Conservation (phyloP, 2,888 invertebrate genomes). For the Diarsia mendica region DNA sequence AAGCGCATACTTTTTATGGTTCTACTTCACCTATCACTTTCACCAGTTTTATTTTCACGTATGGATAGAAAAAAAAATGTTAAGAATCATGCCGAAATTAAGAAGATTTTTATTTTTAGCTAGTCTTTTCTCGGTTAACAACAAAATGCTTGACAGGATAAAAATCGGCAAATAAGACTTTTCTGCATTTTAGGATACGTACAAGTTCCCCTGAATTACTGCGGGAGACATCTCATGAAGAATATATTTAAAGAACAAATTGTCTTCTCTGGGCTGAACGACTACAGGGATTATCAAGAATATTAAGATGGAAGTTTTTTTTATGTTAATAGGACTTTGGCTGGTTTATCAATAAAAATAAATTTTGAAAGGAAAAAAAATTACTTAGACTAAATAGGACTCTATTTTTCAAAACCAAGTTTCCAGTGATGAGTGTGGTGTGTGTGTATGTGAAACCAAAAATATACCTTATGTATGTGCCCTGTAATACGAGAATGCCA, state of each 20-base stretch:
- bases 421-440: neutral
- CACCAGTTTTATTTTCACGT: too few species aligned
- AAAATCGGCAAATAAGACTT: neutral
- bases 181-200: conserved; percentile 75
- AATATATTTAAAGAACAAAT: conserved; percentile 82
- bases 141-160: neutral
- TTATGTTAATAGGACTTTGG: neutral
- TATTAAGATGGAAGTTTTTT: conserved; percentile 37
- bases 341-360: neutral
- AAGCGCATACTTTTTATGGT: neutral
- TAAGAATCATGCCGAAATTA: neutral
- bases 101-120: neutral
- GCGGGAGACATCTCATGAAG: conserved; percentile 82
- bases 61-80: neutral
- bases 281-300: conserved; percentile 73
- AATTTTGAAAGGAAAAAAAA: neutral
- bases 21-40: neutral
- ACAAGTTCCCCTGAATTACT: conserved; percentile 81
- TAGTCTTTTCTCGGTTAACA: neutral
- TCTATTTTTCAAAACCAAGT: neutral
- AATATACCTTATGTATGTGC: neutral
- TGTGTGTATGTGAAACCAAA: too few species aligned
- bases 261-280: conserved; percentile 71
- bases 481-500: neutral
- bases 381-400: too few species aligned